Evolutionary conservation across 2,888 invertebrate genomes (phyloP).

Genomic region (Stenurella melanura): DNA sequence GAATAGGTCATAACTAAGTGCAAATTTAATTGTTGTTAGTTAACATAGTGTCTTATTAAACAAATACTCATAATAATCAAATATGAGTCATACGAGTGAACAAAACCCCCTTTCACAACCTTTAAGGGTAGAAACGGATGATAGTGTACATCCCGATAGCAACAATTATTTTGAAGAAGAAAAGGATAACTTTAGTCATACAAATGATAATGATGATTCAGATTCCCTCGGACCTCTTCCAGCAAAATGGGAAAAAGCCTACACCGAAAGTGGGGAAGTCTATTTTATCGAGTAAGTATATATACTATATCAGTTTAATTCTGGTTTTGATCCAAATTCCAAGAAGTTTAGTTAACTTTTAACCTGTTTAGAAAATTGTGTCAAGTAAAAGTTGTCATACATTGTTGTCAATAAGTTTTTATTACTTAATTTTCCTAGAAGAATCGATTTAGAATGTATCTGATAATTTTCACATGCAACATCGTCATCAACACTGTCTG

Average conservation of each 20-base stretch:
- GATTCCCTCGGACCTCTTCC: constrained; percentile 94
- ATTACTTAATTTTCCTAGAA: no score
- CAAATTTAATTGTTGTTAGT: constrained; percentile 15
- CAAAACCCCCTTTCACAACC: constrained; percentile 71
- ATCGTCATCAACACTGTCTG: no score
- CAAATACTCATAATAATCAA: constrained; percentile 8
- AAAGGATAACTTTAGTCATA: constrained; percentile 68
- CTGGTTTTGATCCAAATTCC: background rate
- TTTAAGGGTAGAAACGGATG: constrained; percentile 71
- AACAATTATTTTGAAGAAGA: constrained; percentile 68
- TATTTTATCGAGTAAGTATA: constrained; percentile 96
- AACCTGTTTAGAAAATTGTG: background rate
- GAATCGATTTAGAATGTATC: no score
- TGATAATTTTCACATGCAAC: no score
- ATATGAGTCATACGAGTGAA: constrained; percentile 72
- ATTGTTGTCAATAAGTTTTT: background rate
- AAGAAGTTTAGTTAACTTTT: background rate
- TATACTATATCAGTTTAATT: background rate
- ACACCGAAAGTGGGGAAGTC: constrained; percentile 96
- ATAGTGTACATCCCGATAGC: constrained; percentile 64
- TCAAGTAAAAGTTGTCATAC: background rate
- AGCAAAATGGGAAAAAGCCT: constrained; percentile 98
- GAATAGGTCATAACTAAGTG: constrained; percentile 26
- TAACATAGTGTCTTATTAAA: constrained; percentile 21
- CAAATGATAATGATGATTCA: constrained; percentile 73